Percentiles rank a stretch among this genome's conserved stretches.
Evolutionary conservation across 1,140 invertebrate species (phyloP).

Genomic region (Lineus longissimus): DNA sequence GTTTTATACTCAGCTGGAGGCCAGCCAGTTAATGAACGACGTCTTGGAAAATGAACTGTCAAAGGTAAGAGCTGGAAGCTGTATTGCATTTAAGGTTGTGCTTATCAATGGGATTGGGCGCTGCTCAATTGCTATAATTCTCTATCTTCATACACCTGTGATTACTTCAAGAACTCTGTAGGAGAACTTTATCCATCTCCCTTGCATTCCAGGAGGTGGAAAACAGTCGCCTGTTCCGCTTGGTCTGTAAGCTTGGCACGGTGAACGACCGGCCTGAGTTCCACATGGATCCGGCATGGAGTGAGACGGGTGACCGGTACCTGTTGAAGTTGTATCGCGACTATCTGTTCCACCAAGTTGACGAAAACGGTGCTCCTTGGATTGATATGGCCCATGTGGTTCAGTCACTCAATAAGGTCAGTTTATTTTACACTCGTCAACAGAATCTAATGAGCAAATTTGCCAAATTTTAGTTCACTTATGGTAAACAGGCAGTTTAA

Average conservation of each 20-base stretch:
- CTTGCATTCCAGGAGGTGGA: conserved; percentile 71
- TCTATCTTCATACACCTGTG: too few species aligned
- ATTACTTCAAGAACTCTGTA: too few species aligned
- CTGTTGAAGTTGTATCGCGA: conserved; percentile 97
- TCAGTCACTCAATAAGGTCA: conserved; percentile 89
- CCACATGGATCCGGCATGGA: conserved; percentile 89
- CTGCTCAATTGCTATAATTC: too few species aligned
- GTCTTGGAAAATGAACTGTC: conserved; percentile 84
- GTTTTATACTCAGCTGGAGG: conserved; percentile 93
- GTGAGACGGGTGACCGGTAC: conserved; percentile 95
- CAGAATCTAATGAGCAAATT: too few species aligned
- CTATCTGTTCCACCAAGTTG: conserved; percentile 90
- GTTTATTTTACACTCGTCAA: conserved; percentile 50
- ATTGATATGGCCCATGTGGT: conserved; percentile 93
- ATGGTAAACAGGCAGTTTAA: too few species aligned
- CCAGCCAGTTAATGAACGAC: conserved; percentile 79
- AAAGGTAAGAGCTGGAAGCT: conserved; percentile 56
- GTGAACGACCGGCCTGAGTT: conserved; percentile 93
- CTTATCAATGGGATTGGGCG: not conserved
- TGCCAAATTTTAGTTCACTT: too few species aligned
- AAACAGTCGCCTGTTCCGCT: conserved; percentile 85
- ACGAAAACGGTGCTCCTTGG: conserved; percentile 88
- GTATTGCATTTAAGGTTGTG: not conserved
- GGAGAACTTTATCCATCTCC: too few species aligned
- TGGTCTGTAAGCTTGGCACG: conserved; percentile 84